Evolutionary conservation across 2,888 invertebrate species (phyloP).

Genomic region (Nymphalis c-album): DNA sequence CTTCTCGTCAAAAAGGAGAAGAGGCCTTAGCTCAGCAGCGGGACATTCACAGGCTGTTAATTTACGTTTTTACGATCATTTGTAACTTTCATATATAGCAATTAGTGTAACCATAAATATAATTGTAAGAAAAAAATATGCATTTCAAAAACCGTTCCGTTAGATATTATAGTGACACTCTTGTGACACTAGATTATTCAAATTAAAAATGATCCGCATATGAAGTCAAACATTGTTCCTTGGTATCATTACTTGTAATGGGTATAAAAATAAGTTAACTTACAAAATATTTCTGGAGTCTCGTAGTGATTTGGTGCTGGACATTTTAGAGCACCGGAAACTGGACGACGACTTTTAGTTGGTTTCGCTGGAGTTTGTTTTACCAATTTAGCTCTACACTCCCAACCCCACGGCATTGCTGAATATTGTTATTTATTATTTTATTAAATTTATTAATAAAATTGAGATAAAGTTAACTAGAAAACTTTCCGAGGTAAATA

Average conservation of each 20-base stretch:
- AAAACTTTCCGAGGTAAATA: no score
- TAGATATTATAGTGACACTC: no score
- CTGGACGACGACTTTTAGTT: slow-evolving; percentile 46
- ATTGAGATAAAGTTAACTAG: background rate
- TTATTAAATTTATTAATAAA: background rate
- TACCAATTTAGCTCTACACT: slow-evolving; percentile 59
- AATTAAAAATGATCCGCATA: background rate
- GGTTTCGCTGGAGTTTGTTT: slow-evolving; percentile 61
- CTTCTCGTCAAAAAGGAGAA: no score
- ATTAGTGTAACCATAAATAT: no score
- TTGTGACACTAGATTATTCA: background rate
- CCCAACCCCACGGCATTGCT: slow-evolving; percentile 66
- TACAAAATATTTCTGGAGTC: slow-evolving; percentile 59
- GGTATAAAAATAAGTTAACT: slow-evolving; percentile 27
- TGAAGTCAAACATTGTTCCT: no score
- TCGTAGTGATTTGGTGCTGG: slow-evolving; percentile 63
- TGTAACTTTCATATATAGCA: no score
- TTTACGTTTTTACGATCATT: no score
- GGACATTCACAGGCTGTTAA: no score
- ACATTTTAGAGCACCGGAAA: slow-evolving; percentile 34
- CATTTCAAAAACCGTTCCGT: no score
- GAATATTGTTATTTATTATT: background rate
- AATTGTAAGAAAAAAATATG: no score
- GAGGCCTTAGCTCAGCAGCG: no score
- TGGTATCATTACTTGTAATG: background rate